Evolutionary conservation across 2,797 vertebrate genomes (phyloP), one percentile per base, ranked within the genome.

Genomic region (Muscicapa striata): DNA sequence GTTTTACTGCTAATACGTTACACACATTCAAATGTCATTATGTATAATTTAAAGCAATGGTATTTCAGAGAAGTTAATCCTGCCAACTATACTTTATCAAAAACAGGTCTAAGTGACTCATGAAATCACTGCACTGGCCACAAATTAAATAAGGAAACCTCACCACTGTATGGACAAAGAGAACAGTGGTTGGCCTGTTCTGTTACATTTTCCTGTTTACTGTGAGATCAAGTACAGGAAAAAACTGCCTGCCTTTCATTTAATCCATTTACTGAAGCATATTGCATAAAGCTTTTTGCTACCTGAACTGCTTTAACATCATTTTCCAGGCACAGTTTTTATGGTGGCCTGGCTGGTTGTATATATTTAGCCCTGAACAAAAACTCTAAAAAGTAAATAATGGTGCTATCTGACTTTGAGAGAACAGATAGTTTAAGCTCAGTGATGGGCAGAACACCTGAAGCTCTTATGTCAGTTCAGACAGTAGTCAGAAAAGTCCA

Each of bases 311-410:
- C 45, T 90, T 92, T 91, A 95, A 73, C 32, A 45, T 46, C 68
- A 96, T 89, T 82, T 84, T 93, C 93, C 69, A 84, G 46, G 54
- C n/a, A 94, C 46, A 75, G 13, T 85, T 68, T 91, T 95, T 55
- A 30, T 45, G 18, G 23, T 87, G 52, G 84, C 23, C 74, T 59
- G 51, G 21, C 8, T 62, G n/a, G 46, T n/a, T 79, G 49, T 70
- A 73, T 95, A 81, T 94, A 96, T 96, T 96, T 93, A 94, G 59
- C 59, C 46, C 45, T 86, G 66, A 87, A 72, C 54, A 91, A 34
- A 73, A 52, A 67, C 43, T 52, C 45, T 76, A 55, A 75, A 75
- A 94, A 45, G 55, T 91, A 72, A 94, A 79, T 74, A 92, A 58
- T 34, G 63, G 81, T 89, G 23, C 24, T 87, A 68, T 78, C 66